A percentile compares a stretch with the other conserved stretches of the same genome.
These are phyloP conservation scores for Psephotus haematonotus DNA, from an alignment of 2,113 vertebrate genomes.

Conservation along the genomic window DNA sequence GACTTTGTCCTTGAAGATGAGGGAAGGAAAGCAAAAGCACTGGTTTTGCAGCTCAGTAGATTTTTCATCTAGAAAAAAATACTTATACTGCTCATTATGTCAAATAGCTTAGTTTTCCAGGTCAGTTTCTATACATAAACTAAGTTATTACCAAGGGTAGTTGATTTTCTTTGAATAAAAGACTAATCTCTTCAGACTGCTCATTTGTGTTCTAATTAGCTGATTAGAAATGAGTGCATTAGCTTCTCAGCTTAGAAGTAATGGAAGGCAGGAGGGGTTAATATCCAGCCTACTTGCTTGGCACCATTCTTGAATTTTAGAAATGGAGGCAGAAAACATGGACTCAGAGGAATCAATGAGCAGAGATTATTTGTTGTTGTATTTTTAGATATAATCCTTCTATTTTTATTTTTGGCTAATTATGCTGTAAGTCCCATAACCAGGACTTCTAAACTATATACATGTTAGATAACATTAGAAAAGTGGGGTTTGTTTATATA, in stretches of 20 bases:
- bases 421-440: background rate
- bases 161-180: background rate
- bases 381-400: background rate
- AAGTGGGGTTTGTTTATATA: background rate
- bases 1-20: background rate
- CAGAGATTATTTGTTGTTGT: background rate
- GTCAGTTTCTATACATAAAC: background rate
- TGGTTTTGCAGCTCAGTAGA: background rate
- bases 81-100: background rate
- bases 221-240: background rate
- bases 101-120: background rate
- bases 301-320: background rate
- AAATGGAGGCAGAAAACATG: background rate
- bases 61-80: background rate
- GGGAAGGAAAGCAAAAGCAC: background rate
- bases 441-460: background rate
- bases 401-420: background rate
- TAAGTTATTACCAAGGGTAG: background rate
- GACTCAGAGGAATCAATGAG: background rate
- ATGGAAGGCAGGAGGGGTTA: background rate
- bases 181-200: background rate
- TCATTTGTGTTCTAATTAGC: background rate
- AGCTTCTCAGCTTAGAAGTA: background rate
- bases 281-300: background rate
- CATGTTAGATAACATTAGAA: background rate